phyloP scores from a whole-genome alignment of 1,140 invertebrate genomes.

The Notospermus geniculatus region DNA sequence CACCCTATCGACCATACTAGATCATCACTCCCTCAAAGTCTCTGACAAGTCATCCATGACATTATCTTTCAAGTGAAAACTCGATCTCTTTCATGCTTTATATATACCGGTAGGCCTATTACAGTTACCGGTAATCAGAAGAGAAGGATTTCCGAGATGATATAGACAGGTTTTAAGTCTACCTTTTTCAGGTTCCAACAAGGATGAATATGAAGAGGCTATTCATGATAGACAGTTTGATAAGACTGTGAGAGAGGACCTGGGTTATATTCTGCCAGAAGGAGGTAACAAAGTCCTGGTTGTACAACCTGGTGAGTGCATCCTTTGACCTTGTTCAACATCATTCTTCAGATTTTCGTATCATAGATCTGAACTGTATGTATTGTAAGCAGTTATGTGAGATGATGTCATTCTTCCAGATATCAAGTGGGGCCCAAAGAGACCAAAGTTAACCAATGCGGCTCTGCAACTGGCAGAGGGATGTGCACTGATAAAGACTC shows the following conservation, averaged over 20 bases:
- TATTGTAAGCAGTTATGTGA: neutral
- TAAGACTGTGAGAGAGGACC: constrained; percentile 27
- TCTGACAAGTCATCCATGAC: too few species aligned
- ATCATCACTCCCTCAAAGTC: too few species aligned
- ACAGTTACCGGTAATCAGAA: too few species aligned
- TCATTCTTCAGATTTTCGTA: neutral
- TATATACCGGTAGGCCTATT: too few species aligned
- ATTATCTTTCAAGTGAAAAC: too few species aligned
- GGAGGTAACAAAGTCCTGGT: constrained; percentile 40
- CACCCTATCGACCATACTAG: too few species aligned
- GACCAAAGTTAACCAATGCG: constrained; percentile 58
- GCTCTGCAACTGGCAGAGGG: constrained; percentile 74
- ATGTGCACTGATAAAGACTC: constrained; percentile 67
- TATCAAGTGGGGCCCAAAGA: constrained; percentile 68
- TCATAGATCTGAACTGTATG: neutral
- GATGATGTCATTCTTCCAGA: constrained; percentile 19
- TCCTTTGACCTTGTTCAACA: neutral
- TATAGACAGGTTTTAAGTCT: too few species aligned
- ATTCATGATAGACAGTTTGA: constrained; percentile 22
- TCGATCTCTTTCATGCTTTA: too few species aligned
- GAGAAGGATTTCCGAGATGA: too few species aligned
- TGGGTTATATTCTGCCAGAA: constrained; percentile 30
- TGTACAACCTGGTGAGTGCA: constrained; percentile 40
- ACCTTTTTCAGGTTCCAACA: too few species aligned
- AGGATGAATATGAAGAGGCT: neutral